A percentile compares a stretch with the other conserved stretches of the same genome.
These are phyloP conservation scores for Toxotes lorentzi DNA, from an alignment of 2,797 vertebrate genomes.

Conservation along the genomic window DNA sequence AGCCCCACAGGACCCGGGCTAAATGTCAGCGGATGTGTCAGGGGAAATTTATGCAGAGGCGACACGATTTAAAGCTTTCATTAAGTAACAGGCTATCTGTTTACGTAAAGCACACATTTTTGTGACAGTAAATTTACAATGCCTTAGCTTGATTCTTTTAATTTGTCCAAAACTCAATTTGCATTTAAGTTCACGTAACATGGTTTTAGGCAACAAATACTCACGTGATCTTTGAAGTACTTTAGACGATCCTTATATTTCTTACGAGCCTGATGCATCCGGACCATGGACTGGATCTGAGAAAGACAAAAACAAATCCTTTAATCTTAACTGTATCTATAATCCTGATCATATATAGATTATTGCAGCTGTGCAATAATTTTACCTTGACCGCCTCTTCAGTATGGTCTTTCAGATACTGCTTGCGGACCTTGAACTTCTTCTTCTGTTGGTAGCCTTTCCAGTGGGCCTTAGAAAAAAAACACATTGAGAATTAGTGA, in stretches of 20 bases:
- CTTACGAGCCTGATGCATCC: constrained; percentile 96
- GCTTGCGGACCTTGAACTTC: constrained; percentile 88
- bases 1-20: constrained; percentile 11
- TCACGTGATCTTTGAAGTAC: constrained; percentile 95
- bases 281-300: constrained; percentile 95
- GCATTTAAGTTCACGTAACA: neutral
- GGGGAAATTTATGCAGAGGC: constrained; percentile 5
- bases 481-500: neutral
- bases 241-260: constrained; percentile 93
- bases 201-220: constrained; percentile 47
- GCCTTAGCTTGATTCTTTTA: neutral
- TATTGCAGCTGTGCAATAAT: accelerated
- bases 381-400: constrained; percentile 93
- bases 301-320: neutral
- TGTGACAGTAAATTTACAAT: constrained; percentile 21
- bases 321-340: neutral
- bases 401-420: constrained; percentile 89
- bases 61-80: constrained; percentile 47
- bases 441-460: constrained; percentile 94
- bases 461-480: constrained; percentile 90
- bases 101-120: neutral
- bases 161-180: neutral
- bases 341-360: accelerated
- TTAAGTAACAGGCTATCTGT: constrained; percentile 34
- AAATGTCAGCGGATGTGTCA: constrained; percentile 39